Percentiles rank a stretch among this genome's conserved stretches.
phyloP scores from a whole-genome alignment of 2,797 vertebrate genomes.

The Salarias fasciatus region DNA sequence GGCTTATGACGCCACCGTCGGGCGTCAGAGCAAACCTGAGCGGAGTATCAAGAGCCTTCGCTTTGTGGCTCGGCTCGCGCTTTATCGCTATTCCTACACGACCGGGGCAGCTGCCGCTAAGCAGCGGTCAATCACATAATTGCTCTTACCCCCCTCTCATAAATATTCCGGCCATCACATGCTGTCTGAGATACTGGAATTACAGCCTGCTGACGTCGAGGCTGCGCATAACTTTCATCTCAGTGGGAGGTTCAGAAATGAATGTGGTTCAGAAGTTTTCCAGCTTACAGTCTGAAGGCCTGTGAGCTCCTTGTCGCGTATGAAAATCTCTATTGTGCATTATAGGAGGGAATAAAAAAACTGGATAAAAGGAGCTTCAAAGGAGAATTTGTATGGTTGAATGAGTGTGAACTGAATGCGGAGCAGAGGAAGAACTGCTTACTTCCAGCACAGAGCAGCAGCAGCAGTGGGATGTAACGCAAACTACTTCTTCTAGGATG shows the following conservation, averaged over 20 bases:
- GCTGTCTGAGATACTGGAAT: conserved; percentile 43
- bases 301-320: neutral
- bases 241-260: neutral
- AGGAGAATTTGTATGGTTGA: neutral
- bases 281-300: neutral
- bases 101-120: conserved; percentile 49
- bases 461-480: too few relatives aligned
- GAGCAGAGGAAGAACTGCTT: too few relatives aligned
- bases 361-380: conserved; percentile 4
- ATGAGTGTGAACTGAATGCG: neutral
- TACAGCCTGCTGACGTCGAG: conserved; percentile 23
- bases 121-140: conserved; percentile 62
- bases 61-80: conserved; percentile 38
- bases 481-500: too few relatives aligned
- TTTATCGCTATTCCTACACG: conserved; percentile 43
- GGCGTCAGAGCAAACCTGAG: conserved; percentile 25
- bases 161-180: conserved; percentile 49
- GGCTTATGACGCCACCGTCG: conserved; percentile 11
- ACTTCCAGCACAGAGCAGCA: too few relatives aligned
- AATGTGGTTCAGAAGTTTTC: conserved; percentile 1
- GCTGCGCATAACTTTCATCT: conserved; percentile 12
- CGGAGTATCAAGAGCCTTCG: conserved; percentile 39
- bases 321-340: neutral
- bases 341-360: neutral
- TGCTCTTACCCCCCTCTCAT: conserved; percentile 52